These are phyloP conservation scores for Choristoneura fumiferana DNA, from an alignment of 1,140 invertebrate species.

Conservation along the genomic window DNA sequence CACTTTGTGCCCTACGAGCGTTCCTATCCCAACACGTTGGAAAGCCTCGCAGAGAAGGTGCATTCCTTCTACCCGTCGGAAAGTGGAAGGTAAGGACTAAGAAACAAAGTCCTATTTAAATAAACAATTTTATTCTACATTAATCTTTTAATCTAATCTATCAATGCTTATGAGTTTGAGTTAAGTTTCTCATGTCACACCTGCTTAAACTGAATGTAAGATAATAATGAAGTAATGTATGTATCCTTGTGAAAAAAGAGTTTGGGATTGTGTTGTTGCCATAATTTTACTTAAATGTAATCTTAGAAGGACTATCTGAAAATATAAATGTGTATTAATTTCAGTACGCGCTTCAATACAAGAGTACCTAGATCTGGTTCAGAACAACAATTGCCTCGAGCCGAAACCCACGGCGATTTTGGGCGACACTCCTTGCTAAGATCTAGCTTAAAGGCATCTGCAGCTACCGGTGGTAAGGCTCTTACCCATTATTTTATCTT, in stretches of 20 bases:
- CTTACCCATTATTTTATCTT: slow-evolving; percentile 19
- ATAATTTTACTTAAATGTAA: too few species aligned
- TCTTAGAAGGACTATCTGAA: too few species aligned
- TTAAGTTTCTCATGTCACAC: too few species aligned
- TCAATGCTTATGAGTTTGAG: too few species aligned
- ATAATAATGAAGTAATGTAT: too few species aligned
- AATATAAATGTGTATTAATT: slow-evolving; percentile 27
- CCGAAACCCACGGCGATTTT: slow-evolving; percentile 86
- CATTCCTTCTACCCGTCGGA: slow-evolving; percentile 86
- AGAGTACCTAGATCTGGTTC: slow-evolving; percentile 89
- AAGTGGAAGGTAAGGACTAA: slow-evolving; percentile 75
- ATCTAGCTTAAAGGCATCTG: slow-evolving; percentile 85
- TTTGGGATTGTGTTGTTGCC: too few species aligned
- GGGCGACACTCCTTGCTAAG: slow-evolving; percentile 86
- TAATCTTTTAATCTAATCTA: too few species aligned
- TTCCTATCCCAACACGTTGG: slow-evolving; percentile 93
- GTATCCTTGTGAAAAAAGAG: too few species aligned
- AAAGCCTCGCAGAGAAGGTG: slow-evolving; percentile 93
- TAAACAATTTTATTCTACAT: too few species aligned
- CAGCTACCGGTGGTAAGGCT: slow-evolving; percentile 49
- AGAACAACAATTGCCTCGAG: slow-evolving; percentile 90
- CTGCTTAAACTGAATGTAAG: too few species aligned
- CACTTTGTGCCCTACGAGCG: slow-evolving; percentile 90
- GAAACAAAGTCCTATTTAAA: too few species aligned
- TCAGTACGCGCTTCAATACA: slow-evolving; percentile 57